A percentile compares a stretch with the other conserved stretches of the same genome.
These are phyloP conservation scores for Caenorhabditis briggsae DNA, from an alignment of 1,140 invertebrate genomes.

Conservation along the genomic window DNA sequence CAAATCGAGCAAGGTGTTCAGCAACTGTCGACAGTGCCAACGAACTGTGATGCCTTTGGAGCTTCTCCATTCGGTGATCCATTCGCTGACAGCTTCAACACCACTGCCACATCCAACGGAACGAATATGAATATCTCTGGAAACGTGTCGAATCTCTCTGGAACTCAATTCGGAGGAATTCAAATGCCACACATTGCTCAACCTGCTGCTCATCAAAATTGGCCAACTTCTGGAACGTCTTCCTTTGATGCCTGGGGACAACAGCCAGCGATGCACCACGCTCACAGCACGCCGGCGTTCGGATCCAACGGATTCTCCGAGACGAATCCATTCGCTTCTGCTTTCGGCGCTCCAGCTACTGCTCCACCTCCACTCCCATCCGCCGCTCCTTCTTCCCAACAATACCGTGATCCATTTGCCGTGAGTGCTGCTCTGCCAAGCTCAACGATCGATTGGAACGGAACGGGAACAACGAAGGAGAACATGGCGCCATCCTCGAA, in stretches of 20 bases:
- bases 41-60: conserved; percentile 64
- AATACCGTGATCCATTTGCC: conserved; percentile 55
- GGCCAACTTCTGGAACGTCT: background rate
- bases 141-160: too few relatives aligned
- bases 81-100: conserved; percentile 60
- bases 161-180: background rate
- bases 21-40: conserved; percentile 76
- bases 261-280: conserved; percentile 28
- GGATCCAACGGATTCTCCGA: conserved; percentile 41
- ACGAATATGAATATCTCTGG: conserved; percentile 4
- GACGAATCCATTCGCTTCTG: conserved; percentile 59
- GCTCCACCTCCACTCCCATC: conserved; percentile 8
- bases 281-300: background rate
- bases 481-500: conserved; percentile 62
- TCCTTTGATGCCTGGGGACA: background rate
- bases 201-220: background rate
- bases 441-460: background rate
- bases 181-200: background rate
- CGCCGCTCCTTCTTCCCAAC: conserved; percentile 10
- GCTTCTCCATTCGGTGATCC: conserved; percentile 74
- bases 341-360: background rate
- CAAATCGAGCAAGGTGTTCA: conserved; percentile 84
- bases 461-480: conserved; percentile 54
- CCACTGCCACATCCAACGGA: conserved; percentile 23
- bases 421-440: background rate